Percentiles rank a stretch among this genome's conserved stretches.
These are phyloP conservation scores for Craniophora ligustri DNA, from an alignment of 2,888 invertebrate genomes.

Conservation along the genomic window DNA sequence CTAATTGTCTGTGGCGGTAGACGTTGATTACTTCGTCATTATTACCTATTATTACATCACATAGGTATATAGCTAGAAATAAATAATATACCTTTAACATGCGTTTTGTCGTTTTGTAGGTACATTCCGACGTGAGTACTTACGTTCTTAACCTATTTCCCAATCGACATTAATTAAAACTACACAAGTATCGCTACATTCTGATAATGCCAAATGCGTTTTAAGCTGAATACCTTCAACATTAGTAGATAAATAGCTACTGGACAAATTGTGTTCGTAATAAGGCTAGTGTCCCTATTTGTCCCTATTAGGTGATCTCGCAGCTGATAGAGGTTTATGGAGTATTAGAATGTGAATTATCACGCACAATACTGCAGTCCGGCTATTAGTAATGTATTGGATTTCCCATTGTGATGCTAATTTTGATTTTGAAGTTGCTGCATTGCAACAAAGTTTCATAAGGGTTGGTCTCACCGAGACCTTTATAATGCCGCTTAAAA, in stretches of 20 bases:
- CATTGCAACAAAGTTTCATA: background rate
- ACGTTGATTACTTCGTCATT: no score
- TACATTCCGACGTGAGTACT: constrained; percentile 9
- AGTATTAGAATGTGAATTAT: constrained; percentile 41
- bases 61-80: no score
- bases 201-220: constrained; percentile 35
- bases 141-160: constrained; percentile 12
- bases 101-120: no score
- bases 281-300: constrained; percentile 36
- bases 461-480: no score
- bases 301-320: constrained; percentile 41
- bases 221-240: constrained; percentile 34
- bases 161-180: constrained; percentile 28
- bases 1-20: no score
- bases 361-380: constrained; percentile 16
- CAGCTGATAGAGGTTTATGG: constrained; percentile 30
- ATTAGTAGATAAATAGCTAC: constrained; percentile 42
- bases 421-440: constrained; percentile 12
- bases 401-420: constrained; percentile 27
- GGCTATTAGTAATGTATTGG: constrained; percentile 27
- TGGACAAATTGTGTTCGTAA: constrained; percentile 48
- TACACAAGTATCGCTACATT: constrained; percentile 36
- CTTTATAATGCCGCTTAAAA: no score
- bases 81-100: no score
- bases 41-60: background rate